Conservation (phyloP, 37 sponge, comb jelly and placozoan species). For the Halichondria panicea region DNA sequence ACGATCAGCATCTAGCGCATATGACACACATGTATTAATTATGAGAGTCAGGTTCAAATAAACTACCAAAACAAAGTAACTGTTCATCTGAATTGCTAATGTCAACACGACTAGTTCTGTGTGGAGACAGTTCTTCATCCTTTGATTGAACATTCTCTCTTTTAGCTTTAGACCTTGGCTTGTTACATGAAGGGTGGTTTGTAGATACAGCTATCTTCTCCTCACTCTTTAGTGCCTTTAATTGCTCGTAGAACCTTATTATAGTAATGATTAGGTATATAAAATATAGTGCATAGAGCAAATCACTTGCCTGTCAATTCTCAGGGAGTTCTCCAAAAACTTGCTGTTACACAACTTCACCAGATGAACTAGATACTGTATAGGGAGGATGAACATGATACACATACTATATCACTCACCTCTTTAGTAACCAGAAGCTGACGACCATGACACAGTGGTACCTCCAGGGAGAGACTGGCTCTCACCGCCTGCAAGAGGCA, state of each 20-base stretch:
- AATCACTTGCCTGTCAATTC: constrained; percentile 66
- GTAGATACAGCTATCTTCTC: not conserved
- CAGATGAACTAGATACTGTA: constrained; percentile 66
- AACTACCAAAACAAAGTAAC: no score
- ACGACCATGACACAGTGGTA: constrained; percentile 59
- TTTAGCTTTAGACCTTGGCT: no score
- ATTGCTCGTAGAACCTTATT: not conserved
- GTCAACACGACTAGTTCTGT: no score
- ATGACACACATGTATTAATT: no score
- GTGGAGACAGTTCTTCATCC: no score
- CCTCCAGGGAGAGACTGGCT: constrained; percentile 75
- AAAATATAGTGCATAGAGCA: no score
- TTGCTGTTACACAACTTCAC: constrained; percentile 69
- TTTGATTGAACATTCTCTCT: no score
- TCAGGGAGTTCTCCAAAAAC: constrained; percentile 56
- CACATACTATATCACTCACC: constrained; percentile 22
- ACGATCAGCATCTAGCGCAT: no score
- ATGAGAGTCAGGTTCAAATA: no score
- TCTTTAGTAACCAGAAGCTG: constrained; percentile 54
- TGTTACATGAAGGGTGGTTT: no score
- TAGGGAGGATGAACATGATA: not conserved
- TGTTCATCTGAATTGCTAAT: no score
- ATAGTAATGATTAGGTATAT: no score
- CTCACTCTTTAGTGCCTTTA: not conserved
- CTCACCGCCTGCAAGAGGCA: constrained; percentile 86